Evolutionary conservation across 2,797 vertebrate species (phyloP), one percentile per base, ranked within the genome.

Genomic region (Hylomyscus alleni): DNA sequence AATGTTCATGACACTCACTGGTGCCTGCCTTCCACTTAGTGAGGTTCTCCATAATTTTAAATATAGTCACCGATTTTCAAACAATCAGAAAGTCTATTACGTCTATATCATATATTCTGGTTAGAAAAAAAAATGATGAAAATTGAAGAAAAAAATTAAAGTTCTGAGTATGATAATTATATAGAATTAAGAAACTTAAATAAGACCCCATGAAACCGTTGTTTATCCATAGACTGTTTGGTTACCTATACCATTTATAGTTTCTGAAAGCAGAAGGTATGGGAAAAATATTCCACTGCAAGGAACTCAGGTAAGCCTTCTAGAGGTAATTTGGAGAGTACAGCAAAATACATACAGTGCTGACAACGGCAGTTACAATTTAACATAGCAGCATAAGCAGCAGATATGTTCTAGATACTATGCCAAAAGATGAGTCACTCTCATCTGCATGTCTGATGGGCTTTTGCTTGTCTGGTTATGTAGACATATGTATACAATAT

Each of bases 21-120:
- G 29, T 75, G 4, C 19, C 50, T 91, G 13, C 87, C 26, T 91
- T 80, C 7, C 77, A 47, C 56, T 73, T 81, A 83, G 31, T 60
- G 11, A 14, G 81, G 92, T 60, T 95, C 56, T 95, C 89, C 44
- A 96, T 50, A 89, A 69, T 95, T 92, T 95, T 83, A 94, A 78
- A 86, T 84, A 75, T 44, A 93, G 31, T 73, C 34, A 34, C 77
- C 3, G 77, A 3, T 62, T 86, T 92, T 97, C 60, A 67, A 78
- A 84, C 87, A 91, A 85, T 69, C 44, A 93, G 91, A 85, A 95
- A 84, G 44, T 94, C 31, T 83, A 0, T 65, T 81, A 31, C 11
- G 9, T 91, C 34, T 92, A 82, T 91, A 75, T 40, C 0, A 91
- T 83, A 19, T 69, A 72, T 50, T 5, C 24, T 94, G 69, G 4